Conservation (phyloP, 2,113 vertebrate genomes). For the Telmatochromis sp. region DNA sequence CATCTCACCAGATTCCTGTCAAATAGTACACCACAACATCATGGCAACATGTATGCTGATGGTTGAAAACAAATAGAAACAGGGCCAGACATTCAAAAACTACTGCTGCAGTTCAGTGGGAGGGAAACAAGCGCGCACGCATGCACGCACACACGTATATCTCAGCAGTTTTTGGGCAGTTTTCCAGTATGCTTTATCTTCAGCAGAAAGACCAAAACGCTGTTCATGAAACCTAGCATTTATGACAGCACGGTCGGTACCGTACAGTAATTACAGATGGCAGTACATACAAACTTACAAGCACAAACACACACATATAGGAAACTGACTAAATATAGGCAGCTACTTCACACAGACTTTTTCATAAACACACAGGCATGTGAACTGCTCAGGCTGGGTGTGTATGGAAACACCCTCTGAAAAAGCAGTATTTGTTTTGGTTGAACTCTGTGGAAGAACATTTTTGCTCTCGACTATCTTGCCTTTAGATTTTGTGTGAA, state of each 20-base stretch:
- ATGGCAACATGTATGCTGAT: slow-evolving; percentile 43
- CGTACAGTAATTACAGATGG: slow-evolving; percentile 57
- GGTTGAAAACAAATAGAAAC: slow-evolving; percentile 13
- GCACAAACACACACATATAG: not conserved
- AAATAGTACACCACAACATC: slow-evolving; percentile 14
- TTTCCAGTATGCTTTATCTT: slow-evolving; percentile 50
- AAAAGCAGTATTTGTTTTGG: not conserved
- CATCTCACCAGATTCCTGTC: slow-evolving; percentile 1
- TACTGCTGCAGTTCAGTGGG: slow-evolving; percentile 22
- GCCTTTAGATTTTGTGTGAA: not conserved
- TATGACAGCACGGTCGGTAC: slow-evolving; percentile 40
- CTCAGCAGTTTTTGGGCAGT: slow-evolving; percentile 50
- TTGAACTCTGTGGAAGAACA: not conserved
- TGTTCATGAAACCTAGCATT: slow-evolving; percentile 49
- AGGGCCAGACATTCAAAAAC: slow-evolving; percentile 27
- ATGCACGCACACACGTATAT: not conserved
- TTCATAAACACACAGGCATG: slow-evolving; percentile 16
- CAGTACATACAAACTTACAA: not conserved
- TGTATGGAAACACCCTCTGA: slow-evolving; percentile 14
- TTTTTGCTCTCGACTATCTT: not conserved
- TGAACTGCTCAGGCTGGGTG: slow-evolving; percentile 12
- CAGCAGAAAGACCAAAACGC: slow-evolving; percentile 37
- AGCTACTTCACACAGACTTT: slow-evolving; percentile 1
- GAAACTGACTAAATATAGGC: slow-evolving; percentile 34
- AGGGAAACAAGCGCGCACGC: not conserved